These are phyloP conservation scores for Sisyra terminalis DNA, from an alignment of 2,888 invertebrate species.

Conservation along the genomic window DNA sequence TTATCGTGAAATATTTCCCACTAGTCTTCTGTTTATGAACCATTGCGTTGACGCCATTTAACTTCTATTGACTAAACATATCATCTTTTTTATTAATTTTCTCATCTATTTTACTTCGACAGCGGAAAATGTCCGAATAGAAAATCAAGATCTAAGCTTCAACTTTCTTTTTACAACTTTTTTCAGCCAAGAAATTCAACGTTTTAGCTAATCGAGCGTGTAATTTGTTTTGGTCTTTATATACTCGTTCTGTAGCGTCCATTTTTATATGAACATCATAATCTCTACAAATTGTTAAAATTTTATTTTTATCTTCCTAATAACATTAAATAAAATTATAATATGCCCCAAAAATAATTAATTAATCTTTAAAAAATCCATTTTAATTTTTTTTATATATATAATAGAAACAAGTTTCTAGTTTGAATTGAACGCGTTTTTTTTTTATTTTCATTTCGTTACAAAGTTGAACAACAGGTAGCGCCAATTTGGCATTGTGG, in stretches of 20 bases:
- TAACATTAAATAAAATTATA: too few species aligned
- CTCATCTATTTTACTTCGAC: slow-evolving; percentile 3
- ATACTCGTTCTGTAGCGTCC: slow-evolving; percentile 8
- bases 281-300: too few species aligned
- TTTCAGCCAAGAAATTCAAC: slow-evolving; percentile 1
- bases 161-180: background rate
- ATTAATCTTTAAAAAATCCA: background rate
- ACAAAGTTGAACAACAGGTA: too few species aligned
- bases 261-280: slow-evolving; percentile 5
- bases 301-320: too few species aligned
- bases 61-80: background rate
- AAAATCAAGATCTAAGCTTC: slow-evolving; percentile 1
- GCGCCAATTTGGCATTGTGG: too few species aligned
- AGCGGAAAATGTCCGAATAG: slow-evolving; percentile 3
- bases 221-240: slow-evolving; percentile 6
- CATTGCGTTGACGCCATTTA: background rate
- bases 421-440: too few species aligned
- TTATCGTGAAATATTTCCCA: slow-evolving; percentile 1
- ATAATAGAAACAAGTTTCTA: too few species aligned
- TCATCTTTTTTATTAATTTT: slow-evolving; percentile 1
- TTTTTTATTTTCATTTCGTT: too few species aligned
- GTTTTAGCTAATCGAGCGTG: background rate
- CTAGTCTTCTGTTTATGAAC: background rate
- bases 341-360: too few species aligned
- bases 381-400: background rate